Conservation (phyloP, 2,113 vertebrate species). For the Notothenia coriiceps region DNA sequence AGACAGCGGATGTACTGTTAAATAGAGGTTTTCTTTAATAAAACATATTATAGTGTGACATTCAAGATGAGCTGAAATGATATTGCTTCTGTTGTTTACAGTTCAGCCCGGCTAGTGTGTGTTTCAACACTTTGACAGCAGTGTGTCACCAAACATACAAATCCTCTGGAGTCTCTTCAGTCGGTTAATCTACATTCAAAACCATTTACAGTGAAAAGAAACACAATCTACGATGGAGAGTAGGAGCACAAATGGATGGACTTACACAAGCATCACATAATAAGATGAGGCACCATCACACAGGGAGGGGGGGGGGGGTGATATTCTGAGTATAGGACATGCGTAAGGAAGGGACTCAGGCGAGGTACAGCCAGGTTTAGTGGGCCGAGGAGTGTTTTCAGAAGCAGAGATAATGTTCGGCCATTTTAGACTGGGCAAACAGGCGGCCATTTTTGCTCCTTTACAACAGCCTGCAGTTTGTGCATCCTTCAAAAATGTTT, state of each 20-base stretch:
- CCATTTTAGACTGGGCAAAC: constrained; percentile 36
- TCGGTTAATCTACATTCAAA: constrained; percentile 61
- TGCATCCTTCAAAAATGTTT: constrained; percentile 21
- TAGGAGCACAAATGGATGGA: constrained; percentile 40
- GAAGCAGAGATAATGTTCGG: constrained; percentile 30
- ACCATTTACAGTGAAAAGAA: constrained; percentile 41
- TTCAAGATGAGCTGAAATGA: constrained; percentile 65
- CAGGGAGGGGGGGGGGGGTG: neutral
- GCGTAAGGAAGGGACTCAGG: constrained; percentile 26
- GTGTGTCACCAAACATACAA: constrained; percentile 13
- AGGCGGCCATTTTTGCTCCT: constrained; percentile 29
- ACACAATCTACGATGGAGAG: constrained; percentile 51
- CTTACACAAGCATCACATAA: constrained; percentile 46
- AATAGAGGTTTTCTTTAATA: constrained; percentile 78
- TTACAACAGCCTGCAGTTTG: constrained; percentile 16
- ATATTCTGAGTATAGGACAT: constrained; percentile 52
- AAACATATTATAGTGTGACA: constrained; percentile 60
- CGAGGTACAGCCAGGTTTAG: constrained; percentile 12
- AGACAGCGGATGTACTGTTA: constrained; percentile 51
- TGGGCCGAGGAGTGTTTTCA: constrained; percentile 28
- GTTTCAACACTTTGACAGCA: constrained; percentile 20
- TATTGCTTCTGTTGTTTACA: constrained; percentile 70
- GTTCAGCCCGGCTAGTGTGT: constrained; percentile 52
- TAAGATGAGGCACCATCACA: constrained; percentile 35
- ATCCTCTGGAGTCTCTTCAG: constrained; percentile 26